A percentile compares a stretch with the other conserved stretches of the same genome.
phyloP scores from a whole-genome alignment of 2,797 vertebrate genomes.

The Cygnus olor region DNA sequence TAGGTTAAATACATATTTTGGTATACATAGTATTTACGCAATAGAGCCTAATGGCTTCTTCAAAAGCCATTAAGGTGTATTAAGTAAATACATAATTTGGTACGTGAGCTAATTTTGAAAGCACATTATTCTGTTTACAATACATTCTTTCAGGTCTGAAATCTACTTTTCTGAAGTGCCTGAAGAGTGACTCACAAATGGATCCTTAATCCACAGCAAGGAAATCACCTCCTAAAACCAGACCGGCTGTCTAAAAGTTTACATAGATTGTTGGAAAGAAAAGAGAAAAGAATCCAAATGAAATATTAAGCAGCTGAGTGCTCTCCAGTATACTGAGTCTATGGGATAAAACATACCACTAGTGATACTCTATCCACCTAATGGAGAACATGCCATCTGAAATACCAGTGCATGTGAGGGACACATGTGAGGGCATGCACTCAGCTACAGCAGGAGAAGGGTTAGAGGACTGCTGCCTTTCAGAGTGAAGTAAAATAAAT shows the following conservation, averaged over 20 bases:
- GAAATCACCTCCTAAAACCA: conserved; percentile 70
- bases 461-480: neutral
- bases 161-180: conserved; percentile 59
- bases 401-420: conserved; percentile 14
- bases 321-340: conserved; percentile 23
- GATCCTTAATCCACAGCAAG: conserved; percentile 68
- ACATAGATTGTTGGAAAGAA: conserved; percentile 68
- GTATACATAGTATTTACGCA: conserved; percentile 61
- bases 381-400: conserved; percentile 27
- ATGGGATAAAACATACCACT: conserved; percentile 37
- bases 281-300: conserved; percentile 53
- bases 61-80: conserved; percentile 77
- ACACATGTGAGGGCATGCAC: neutral
- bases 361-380: conserved; percentile 36
- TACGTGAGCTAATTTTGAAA: conserved; percentile 75
- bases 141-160: conserved; percentile 68
- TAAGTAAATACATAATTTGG: conserved; percentile 78
- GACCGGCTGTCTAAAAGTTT: conserved; percentile 58
- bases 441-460: neutral
- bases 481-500: neutral
- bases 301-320: conserved; percentile 71
- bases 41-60: conserved; percentile 74
- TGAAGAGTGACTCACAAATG: conserved; percentile 70
- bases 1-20: conserved; percentile 73
- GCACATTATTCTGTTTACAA: conserved; percentile 73